A percentile compares a stretch with the other conserved stretches of the same genome.
Evolutionary conservation across 2,113 vertebrate genomes (phyloP).

Genomic region (Rissa tridactyla): DNA sequence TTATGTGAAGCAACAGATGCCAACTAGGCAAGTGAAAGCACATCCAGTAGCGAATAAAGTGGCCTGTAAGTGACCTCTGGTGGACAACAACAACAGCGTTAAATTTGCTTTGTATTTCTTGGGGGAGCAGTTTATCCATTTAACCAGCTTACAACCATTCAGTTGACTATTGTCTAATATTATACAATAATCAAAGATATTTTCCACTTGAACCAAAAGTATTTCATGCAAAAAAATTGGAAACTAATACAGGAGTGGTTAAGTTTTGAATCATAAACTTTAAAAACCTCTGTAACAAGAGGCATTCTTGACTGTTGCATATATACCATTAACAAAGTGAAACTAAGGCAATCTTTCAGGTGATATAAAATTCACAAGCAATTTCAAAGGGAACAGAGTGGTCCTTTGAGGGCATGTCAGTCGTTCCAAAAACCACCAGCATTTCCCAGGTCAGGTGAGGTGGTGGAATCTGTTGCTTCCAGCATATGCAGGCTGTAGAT

Average conservation of each 20-base stretch:
- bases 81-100: background rate
- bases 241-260: background rate
- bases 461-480: background rate
- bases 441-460: background rate
- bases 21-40: background rate
- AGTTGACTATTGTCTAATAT: background rate
- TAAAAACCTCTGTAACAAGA: background rate
- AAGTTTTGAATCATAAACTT: background rate
- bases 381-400: background rate
- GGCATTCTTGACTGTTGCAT: background rate
- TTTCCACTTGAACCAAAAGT: background rate
- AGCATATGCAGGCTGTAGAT: background rate
- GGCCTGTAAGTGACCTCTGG: slow-evolving; percentile 49
- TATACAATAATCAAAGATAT: background rate
- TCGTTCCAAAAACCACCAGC: background rate
- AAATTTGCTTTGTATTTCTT: background rate
- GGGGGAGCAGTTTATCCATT: background rate
- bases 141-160: background rate
- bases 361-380: background rate
- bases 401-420: background rate
- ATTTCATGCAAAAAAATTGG: background rate
- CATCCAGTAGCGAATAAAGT: background rate
- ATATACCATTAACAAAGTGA: background rate
- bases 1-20: background rate
- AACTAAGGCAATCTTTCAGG: background rate